Evolutionary conservation across 2,113 vertebrate species (phyloP).

Genomic region (Melanostigma gelatinosum): DNA sequence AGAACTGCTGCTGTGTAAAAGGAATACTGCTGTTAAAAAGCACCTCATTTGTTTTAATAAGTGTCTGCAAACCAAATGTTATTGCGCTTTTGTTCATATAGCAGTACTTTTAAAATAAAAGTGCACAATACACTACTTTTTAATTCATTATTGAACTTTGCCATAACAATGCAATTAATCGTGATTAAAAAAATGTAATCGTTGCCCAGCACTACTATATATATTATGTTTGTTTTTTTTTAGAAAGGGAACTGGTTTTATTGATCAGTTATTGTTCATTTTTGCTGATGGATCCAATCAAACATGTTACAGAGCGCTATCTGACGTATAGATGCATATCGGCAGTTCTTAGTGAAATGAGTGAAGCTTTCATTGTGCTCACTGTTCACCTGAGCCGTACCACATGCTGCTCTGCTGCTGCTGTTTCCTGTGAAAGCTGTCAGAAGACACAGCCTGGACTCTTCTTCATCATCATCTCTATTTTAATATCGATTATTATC

Average conservation of each 20-base stretch:
- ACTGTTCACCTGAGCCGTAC: slow-evolving; percentile 48
- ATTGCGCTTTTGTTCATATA: too few relatives aligned
- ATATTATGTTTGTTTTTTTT: slow-evolving; percentile 30
- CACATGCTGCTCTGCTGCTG: slow-evolving; percentile 48
- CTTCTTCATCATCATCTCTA: background rate
- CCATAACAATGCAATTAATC: too few relatives aligned
- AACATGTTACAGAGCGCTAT: slow-evolving; percentile 53
- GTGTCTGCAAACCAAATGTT: too few relatives aligned
- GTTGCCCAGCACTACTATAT: slow-evolving; percentile 3
- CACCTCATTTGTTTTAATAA: too few relatives aligned
- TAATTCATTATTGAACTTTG: too few relatives aligned
- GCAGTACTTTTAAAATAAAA: too few relatives aligned
- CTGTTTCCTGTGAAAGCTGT: slow-evolving; percentile 49
- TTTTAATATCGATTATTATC: slow-evolving; percentile 37
- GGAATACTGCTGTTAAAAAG: too few relatives aligned
- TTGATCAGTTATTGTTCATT: slow-evolving; percentile 40
- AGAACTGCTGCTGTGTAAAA: too few relatives aligned
- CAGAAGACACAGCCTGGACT: slow-evolving; percentile 32
- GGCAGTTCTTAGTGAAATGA: slow-evolving; percentile 50
- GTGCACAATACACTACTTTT: too few relatives aligned
- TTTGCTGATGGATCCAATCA: slow-evolving; percentile 65
- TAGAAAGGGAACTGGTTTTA: slow-evolving; percentile 22
- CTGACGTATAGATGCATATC: slow-evolving; percentile 10
- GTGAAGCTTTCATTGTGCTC: slow-evolving; percentile 49
- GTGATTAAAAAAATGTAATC: too few relatives aligned